Base-by-base conservation (phyloP, 2,113 vertebrate species). In the Lamprologus tigripictilis region DNA sequence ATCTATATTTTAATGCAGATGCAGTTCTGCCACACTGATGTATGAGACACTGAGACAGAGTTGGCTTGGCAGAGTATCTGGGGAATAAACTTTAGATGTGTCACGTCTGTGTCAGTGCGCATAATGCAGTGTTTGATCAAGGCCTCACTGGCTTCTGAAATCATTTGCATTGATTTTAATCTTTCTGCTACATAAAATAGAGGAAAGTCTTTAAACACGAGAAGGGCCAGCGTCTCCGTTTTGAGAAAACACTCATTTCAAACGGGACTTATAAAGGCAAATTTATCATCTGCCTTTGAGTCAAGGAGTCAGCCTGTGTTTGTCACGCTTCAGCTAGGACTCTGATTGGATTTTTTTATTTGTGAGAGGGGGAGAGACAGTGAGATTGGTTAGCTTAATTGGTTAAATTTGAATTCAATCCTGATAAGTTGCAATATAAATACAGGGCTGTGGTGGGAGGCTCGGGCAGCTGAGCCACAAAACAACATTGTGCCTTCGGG, bases 51-150 rank as follows among this genome's bases (percentile, higher is more conserved):
- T 55, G 47, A 86, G 84, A 57, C 13, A 55, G 71, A 16, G 13
- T 6, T 28, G 82, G 68, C 51, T 40, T 66, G 76, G 63, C 76
- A 84, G 86, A 78, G 26, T 26, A 42, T 66, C 51, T 53, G 66
- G 73, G 33, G 37, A 90, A 57, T 84, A 90, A 90, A 90, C 88
- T 66, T 86, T 12, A 85, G 83, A 88, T 68, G 83, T 88, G 86
- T 90, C 86, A 85, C 42, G 45, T 78, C 89, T 85, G 51, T 82
- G 89, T 91, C 90, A 83, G 80, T 57, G 76, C 16, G 82, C 84
- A 93, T 90, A 86, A 86, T 51, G 6, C 49, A 61, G 78, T 61
- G 89, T 93, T 95, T 93, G 87, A 94, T 94, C 90, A 93, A 45
- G 37, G 17, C 37, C 51, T 80, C 58, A 2, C 66, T 55, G 80